Conservation (phyloP, 2,113 vertebrate genomes). For the Varanus salvator region DNA sequence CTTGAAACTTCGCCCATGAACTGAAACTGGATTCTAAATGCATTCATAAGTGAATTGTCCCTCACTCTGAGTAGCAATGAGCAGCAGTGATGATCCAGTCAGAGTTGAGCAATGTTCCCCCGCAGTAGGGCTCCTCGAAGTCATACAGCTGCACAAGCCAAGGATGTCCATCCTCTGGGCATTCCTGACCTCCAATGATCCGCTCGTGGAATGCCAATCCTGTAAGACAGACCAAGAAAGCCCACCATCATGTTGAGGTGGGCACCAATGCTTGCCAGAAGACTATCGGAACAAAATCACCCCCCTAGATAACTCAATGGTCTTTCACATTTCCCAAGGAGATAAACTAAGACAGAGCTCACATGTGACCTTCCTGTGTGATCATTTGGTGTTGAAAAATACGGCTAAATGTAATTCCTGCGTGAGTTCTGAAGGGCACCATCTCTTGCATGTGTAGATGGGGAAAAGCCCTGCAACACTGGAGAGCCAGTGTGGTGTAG, state of each 20-base stretch:
- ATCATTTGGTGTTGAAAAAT: too few species aligned
- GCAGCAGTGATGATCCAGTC: conserved; percentile 15
- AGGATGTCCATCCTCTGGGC: neutral
- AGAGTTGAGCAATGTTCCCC: neutral
- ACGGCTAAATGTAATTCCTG: too few species aligned
- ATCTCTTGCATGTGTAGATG: too few species aligned
- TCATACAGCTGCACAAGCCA: neutral
- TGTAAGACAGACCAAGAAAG: conserved; percentile 1
- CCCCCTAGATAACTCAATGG: neutral
- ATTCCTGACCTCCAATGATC: conserved; percentile 4
- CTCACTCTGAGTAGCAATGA: neutral
- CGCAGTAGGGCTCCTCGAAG: neutral
- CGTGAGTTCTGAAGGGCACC: too few species aligned
- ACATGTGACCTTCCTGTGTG: too few species aligned
- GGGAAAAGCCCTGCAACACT: too few species aligned
- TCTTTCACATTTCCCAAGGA: neutral
- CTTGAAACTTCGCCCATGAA: neutral
- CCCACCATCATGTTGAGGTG: too few species aligned
- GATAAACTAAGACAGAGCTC: too few species aligned
- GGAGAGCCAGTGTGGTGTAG: too few species aligned
- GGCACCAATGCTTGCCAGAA: neutral
- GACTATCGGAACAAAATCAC: too few species aligned
- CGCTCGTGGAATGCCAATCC: neutral
- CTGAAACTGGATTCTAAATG: neutral
- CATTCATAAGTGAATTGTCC: neutral